phyloP scores from a whole-genome alignment of 53 echinoderm and acorn worm genomes.

The Zoroaster sp. region DNA sequence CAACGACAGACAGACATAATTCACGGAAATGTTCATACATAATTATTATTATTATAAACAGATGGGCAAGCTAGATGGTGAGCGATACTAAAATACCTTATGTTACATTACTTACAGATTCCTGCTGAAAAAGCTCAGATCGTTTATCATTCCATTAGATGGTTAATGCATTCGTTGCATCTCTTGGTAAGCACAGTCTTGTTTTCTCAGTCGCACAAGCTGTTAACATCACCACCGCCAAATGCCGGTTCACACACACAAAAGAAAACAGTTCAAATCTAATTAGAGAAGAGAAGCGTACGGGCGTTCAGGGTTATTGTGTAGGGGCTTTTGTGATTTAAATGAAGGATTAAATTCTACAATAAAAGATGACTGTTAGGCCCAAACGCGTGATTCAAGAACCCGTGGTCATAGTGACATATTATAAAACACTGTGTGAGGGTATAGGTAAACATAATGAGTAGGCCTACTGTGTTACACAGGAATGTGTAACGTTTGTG shows the following conservation, averaged over 20 bases:
- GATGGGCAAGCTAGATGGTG: too few species aligned
- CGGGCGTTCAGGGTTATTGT: conserved; percentile 31
- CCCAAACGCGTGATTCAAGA: not conserved
- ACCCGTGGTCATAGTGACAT: conserved; percentile 27
- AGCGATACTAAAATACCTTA: too few species aligned
- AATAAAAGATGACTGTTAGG: not conserved
- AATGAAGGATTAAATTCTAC: not conserved
- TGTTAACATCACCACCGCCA: not conserved
- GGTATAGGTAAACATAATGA: not conserved
- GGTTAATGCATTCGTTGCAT: not conserved
- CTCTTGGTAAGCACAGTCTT: not conserved
- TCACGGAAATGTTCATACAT: too few species aligned
- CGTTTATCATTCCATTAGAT: not conserved
- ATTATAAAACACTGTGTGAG: not conserved
- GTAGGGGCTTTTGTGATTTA: conserved; percentile 35
- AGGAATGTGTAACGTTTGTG: too few species aligned
- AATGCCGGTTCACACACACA: conserved; percentile 6
- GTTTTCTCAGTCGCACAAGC: not conserved
- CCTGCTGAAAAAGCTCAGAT: not conserved
- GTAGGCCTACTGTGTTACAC: too few species aligned
- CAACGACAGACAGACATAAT: too few species aligned
- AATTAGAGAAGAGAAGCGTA: conserved; percentile 12
- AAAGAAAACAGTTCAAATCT: conserved; percentile 14
- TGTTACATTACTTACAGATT: conserved; percentile 18
- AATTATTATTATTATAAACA: too few species aligned